Conservation (phyloP, 2,797 vertebrate species). For the Craterocephalus amniculus region DNA sequence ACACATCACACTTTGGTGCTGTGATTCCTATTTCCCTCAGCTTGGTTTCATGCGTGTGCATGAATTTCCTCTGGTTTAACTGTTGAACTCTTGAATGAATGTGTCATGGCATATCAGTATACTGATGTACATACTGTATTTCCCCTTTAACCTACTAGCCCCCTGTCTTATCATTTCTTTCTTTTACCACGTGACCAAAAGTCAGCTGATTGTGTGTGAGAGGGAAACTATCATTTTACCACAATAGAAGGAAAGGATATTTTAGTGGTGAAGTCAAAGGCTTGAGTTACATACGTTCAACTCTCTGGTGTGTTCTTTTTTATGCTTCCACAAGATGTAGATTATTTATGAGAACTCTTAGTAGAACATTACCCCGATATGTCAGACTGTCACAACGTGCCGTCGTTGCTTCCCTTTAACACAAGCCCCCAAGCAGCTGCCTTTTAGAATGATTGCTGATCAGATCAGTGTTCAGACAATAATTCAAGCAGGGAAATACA, state of each 20-base stretch:
- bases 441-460: not conserved
- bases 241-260: constrained; percentile 37
- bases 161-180: constrained; percentile 12
- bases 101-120: constrained; percentile 34
- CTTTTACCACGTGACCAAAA: not conserved
- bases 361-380: constrained; percentile 37
- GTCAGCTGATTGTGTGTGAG: constrained; percentile 45
- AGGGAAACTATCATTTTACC: constrained; percentile 52
- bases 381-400: constrained; percentile 22
- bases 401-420: not conserved
- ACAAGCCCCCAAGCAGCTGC: not conserved
- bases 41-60: constrained; percentile 30
- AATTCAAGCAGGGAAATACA: not conserved
- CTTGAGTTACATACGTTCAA: constrained; percentile 49
- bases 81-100: constrained; percentile 37
- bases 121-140: constrained; percentile 21
- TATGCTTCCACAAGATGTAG: constrained; percentile 31
- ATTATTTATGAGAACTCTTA: constrained; percentile 32
- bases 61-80: constrained; percentile 30
- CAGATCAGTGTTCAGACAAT: too few species aligned
- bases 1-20: constrained; percentile 27
- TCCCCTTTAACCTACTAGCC: constrained; percentile 23
- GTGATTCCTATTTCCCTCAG: constrained; percentile 35
- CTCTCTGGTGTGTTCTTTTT: constrained; percentile 38
- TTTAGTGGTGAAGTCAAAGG: constrained; percentile 25